These are phyloP conservation scores for Acanthosepion pharaonis DNA, from an alignment of 2,888 invertebrate species.

Conservation along the genomic window DNA sequence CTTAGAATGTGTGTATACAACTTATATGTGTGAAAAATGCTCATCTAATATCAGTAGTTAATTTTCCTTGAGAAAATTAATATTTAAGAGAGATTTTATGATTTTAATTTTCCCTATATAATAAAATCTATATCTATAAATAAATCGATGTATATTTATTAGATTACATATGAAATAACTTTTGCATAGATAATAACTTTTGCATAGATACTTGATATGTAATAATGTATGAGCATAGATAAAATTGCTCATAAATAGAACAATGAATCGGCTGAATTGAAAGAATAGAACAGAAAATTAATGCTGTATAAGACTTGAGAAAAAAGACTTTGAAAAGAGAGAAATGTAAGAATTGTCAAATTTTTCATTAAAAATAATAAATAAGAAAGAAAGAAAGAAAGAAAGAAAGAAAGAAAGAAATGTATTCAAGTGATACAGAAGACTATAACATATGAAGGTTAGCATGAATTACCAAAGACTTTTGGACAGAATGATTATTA, in stretches of 20 bases:
- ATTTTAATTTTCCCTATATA: no score
- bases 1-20: no score
- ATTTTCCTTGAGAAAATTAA: no score
- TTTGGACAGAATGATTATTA: no score
- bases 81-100: no score
- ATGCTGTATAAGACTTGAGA: not conserved
- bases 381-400: not conserved
- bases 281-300: not conserved
- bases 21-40: not conserved
- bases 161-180: not conserved
- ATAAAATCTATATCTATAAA: not conserved
- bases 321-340: no score
- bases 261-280: not conserved
- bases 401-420: not conserved
- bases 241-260: not conserved
- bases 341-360: no score
- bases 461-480: no score
- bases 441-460: no score
- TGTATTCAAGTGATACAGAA: no score
- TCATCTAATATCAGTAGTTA: not conserved
- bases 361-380: not conserved
- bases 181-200: no score
- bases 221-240: not conserved
- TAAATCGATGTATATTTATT: not conserved
- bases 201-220: no score